Evolutionary conservation across 2,888 invertebrate genomes (phyloP), one percentile per base, ranked within the genome.

Genomic region (Cylloceria caligata): DNA sequence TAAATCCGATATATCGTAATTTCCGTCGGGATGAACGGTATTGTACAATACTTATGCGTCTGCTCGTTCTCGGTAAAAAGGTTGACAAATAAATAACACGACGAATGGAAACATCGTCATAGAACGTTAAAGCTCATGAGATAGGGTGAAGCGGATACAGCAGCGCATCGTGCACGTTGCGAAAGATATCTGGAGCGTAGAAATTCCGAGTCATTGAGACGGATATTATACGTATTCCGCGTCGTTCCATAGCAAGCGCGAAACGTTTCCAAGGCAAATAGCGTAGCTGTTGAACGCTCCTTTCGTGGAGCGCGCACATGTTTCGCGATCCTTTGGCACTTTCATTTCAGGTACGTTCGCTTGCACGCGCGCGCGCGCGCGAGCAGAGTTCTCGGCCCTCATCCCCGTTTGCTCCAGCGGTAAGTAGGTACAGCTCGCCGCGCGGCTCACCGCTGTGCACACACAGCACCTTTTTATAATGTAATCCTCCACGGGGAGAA

Each of bases 401-500:
- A 36, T 52, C 36, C 30, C 34, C 55, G 55, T 36, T 81, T 74
- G 69, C 55, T 69, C 69, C 65, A 45, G 57, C 69, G 78, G 77
- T 78, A 81, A 81, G 82, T 82, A 82, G 82, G 82, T 81, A 74
- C 81, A 83, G 68, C 78, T 80, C 80, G 62, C 80, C 77, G 60
- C 11, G 55, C 78, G 77, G 82, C 42, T 77, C 75, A 80, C 80
- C 82, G 82, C 79, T 82, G 71, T 77, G 78, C 81, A 83, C 80
- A 83, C 81, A 83, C 77, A 81, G 74, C 83, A 81, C 80, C 80
- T 83, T 83, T 80, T 83, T 83, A 83, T 83, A 81, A 83, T 81
- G 81, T 79, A 82, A 83, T 83, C 80, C 80, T 77, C 77, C 69
- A 68, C 71, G 76, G 67, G 68, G 39, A 39, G 68, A 72, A 71